phyloP scores from a whole-genome alignment of 2,797 vertebrate species.

The Syngnathus rostellatus region DNA sequence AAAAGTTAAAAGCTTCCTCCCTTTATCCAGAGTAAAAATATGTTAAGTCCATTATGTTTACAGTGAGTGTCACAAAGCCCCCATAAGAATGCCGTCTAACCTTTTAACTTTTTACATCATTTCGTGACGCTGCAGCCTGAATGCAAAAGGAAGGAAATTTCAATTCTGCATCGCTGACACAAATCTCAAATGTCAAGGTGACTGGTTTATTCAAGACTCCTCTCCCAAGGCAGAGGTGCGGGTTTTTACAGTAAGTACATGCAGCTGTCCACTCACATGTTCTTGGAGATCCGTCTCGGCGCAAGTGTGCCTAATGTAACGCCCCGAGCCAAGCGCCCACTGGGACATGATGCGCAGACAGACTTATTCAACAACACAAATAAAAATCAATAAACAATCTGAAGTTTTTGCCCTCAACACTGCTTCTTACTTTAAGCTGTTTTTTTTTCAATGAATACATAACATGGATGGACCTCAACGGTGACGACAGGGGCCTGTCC shows the following conservation, averaged over 20 bases:
- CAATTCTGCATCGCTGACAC: conserved; percentile 11
- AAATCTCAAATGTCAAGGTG: conserved; percentile 15
- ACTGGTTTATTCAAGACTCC: conserved; percentile 5
- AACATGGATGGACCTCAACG: conserved; percentile 85
- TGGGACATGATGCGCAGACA: conserved; percentile 79
- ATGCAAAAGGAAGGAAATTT: conserved; percentile 12
- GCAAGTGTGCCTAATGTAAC: conserved; percentile 46
- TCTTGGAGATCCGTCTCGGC: conserved; percentile 36
- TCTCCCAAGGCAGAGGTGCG: conserved; percentile 10
- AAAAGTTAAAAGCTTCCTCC: not conserved
- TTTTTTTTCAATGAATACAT: conserved; percentile 93
- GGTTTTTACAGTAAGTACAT: conserved; percentile 22
- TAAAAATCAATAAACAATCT: conserved; percentile 99
- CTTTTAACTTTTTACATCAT: conserved; percentile 7
- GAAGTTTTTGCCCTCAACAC: conserved; percentile 93
- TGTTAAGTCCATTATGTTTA: conserved; percentile 3
- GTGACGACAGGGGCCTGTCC: conserved; percentile 73
- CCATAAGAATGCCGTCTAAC: conserved; percentile 4
- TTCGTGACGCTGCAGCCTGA: conserved; percentile 8
- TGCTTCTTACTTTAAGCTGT: conserved; percentile 62
- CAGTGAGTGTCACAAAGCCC: not conserved
- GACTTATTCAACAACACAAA: conserved; percentile 96
- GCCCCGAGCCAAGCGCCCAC: conserved; percentile 54
- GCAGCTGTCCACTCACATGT: conserved; percentile 25
- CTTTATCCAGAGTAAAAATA: not conserved